Evolutionary conservation across 2,797 vertebrate species (phyloP), one percentile per base, ranked within the genome.

Genomic region (Bradypodion pumilum): DNA sequence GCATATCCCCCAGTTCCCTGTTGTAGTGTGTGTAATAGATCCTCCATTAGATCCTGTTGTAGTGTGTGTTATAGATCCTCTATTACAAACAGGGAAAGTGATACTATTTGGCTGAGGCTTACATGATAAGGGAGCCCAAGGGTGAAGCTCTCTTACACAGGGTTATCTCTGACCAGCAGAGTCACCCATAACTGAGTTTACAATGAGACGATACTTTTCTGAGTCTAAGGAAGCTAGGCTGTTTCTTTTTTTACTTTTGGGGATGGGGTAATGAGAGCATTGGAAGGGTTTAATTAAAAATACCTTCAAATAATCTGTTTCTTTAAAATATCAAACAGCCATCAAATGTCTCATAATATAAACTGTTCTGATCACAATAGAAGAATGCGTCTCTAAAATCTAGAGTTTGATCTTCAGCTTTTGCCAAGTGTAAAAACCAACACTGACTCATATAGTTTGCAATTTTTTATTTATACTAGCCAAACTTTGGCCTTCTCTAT

Each of bases 101-200:
- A 83, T 77, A 77, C 63, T 69, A 32, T 60, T 32, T n/a, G 25
- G 49, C 60, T 60, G 29, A 44, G 44, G 46, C 74, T 83, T 70
- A 83, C 81, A 76, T 44, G 82, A 83, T 83, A 77, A 83, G 82
- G 52, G 65, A 83, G 82, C 29, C n/a, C 49, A 37, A 70, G 52
- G 82, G 74, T 77, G 40, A 76, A 19, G 60, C 32, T 40, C 25
- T 37, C 9, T 1, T 82, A 82, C 15, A 8, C 52, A 35, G 65
- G 46, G 25, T 77, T 83, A 77, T 77, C 49, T 27, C 21, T 8
- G 46, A 37, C 42, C 63, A 72, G 7, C 56, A 32, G 25, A 10
- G 32, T 60, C 73, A 49, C 52, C 23, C 62, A 63, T 70, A 40
- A 21, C 44, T 52, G 29, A 42, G 42, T 70, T 79, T 84, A 56